phyloP scores from a whole-genome alignment of 2,797 vertebrate genomes.

The Chaetodon trifasciatus region DNA sequence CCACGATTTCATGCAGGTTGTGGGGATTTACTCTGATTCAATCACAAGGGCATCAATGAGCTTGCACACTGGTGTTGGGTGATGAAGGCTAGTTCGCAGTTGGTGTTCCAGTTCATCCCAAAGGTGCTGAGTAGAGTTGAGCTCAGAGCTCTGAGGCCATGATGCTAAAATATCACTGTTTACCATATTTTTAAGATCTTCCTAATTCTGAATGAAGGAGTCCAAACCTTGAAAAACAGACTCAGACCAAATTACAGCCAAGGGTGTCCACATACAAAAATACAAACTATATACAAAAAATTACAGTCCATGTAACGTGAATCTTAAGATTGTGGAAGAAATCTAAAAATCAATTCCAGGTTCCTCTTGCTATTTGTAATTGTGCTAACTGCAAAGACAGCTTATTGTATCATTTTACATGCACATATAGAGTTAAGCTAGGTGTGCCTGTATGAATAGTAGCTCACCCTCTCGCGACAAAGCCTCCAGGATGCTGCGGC shows the following conservation, averaged over 20 bases:
- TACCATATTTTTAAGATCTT: background rate
- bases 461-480: constrained; percentile 90
- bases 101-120: background rate
- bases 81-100: background rate
- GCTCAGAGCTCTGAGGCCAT: background rate
- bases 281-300: no score
- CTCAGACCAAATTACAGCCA: background rate
- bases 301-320: background rate
- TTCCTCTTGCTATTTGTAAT: background rate
- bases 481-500: constrained; percentile 91
- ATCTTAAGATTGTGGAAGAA: background rate
- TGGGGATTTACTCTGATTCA: background rate
- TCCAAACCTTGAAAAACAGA: background rate
- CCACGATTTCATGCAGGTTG: constrained; percentile 4
- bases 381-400: background rate
- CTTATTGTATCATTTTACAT: background rate
- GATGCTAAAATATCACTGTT: background rate
- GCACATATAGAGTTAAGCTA: background rate
- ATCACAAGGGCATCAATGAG: background rate
- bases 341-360: background rate
- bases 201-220: background rate
- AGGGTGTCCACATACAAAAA: background rate
- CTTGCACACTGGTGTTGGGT: background rate
- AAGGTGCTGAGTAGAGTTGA: background rate
- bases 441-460: background rate